Evolutionary conservation across 2,113 vertebrate species (phyloP).

Genomic region (Spizaetus ornatus): DNA sequence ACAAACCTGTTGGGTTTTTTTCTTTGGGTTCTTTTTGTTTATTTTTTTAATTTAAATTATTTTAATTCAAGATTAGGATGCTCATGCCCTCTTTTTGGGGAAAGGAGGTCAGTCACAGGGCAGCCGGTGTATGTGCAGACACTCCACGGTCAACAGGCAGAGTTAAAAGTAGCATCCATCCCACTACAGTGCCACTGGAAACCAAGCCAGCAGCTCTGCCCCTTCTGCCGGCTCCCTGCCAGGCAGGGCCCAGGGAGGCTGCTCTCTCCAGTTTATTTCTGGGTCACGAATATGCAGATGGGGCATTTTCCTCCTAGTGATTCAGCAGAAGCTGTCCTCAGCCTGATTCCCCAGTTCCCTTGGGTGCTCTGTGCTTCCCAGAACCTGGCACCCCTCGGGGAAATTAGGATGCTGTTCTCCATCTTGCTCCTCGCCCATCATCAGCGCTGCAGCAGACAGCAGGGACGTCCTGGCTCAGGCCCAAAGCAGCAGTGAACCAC

Average conservation of each 20-base stretch:
- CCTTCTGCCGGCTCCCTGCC: neutral
- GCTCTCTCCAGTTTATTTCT: neutral
- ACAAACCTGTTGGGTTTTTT: neutral
- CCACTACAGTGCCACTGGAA: neutral
- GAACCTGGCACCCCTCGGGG: neutral
- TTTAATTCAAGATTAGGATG: neutral
- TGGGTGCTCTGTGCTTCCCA: slow-evolving; percentile 10
- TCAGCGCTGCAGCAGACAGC: neutral
- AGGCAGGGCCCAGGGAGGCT: neutral
- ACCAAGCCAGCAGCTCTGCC: neutral
- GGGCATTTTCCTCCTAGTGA: neutral
- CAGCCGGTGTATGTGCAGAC: neutral
- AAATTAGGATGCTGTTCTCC: neutral
- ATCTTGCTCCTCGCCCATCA: neutral
- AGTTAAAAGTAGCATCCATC: neutral
- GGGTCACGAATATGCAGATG: neutral
- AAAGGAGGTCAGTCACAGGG: neutral
- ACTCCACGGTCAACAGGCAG: neutral
- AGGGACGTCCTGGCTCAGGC: neutral
- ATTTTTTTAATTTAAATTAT: neutral
- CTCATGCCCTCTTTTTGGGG: neutral
- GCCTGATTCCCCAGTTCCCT: neutral
- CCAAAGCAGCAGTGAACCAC: neutral
- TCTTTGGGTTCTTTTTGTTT: neutral
- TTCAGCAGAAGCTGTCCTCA: slow-evolving; percentile 16